These are phyloP conservation scores for Tethya wilhelma DNA, from an alignment of 37 sponge, comb jelly and placozoan genomes.

Conservation along the genomic window DNA sequence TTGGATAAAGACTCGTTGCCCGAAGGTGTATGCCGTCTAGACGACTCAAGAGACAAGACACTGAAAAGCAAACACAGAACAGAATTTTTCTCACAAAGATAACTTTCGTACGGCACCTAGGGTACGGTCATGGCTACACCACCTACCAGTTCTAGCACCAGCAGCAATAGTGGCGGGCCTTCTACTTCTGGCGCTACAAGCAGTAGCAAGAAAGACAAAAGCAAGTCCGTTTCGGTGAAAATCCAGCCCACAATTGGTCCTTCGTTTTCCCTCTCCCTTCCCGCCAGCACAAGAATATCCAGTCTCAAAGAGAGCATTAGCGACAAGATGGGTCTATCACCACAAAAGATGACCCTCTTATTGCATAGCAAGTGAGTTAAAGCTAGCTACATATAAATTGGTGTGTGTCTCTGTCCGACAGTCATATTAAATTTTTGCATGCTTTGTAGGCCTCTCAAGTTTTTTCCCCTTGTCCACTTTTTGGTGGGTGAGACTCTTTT, in stretches of 20 bases:
- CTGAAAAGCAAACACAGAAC: too few species aligned
- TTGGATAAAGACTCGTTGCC: too few species aligned
- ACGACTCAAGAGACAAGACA: too few species aligned
- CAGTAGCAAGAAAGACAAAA: conserved; percentile 8
- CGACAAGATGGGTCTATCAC: conserved; percentile 63
- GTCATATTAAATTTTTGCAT: too few species aligned
- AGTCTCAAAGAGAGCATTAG: conserved; percentile 64
- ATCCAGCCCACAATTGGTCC: conserved; percentile 70
- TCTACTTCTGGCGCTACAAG: background rate
- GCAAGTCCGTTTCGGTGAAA: conserved; percentile 14
- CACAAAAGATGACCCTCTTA: conserved; percentile 66
- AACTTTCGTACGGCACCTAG: too few species aligned
- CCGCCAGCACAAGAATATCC: conserved; percentile 24
- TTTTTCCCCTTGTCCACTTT: too few species aligned
- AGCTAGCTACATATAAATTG: conserved; percentile 4
- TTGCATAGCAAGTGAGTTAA: conserved; percentile 51
- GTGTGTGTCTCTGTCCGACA: too few species aligned
- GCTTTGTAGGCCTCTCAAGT: too few species aligned
- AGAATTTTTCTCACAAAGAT: too few species aligned
- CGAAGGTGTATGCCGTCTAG: too few species aligned
- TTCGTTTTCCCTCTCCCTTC: conserved; percentile 38
- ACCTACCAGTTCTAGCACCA: background rate
- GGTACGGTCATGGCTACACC: background rate
- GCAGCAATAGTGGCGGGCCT: background rate
- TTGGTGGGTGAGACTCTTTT: too few species aligned